phyloP scores from a whole-genome alignment of 2,888 invertebrate genomes.

The Fragum whitleyi region DNA sequence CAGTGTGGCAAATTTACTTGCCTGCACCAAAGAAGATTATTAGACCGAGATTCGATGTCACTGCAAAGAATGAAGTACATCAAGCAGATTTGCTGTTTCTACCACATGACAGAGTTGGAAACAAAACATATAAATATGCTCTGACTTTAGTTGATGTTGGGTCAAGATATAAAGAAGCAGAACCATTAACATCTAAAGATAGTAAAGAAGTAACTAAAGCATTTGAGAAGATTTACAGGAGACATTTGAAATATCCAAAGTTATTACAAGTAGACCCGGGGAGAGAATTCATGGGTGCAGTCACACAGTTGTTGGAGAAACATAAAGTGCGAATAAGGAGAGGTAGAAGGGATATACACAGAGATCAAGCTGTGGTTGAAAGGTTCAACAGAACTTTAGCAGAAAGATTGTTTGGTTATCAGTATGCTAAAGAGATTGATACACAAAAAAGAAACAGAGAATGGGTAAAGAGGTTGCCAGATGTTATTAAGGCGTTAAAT shows the following conservation, averaged over 20 bases:
- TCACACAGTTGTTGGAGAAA: constrained; percentile 50
- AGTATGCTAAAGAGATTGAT: constrained; percentile 54
- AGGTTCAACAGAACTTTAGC: constrained; percentile 59
- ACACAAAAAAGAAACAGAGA: constrained; percentile 48
- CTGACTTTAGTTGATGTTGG: constrained; percentile 62
- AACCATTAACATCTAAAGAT: constrained; percentile 58
- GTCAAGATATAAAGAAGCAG: constrained; percentile 60
- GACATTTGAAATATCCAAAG: constrained; percentile 49
- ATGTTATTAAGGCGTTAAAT: constrained; percentile 52
- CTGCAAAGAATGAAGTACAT: constrained; percentile 21
- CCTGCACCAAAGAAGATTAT: constrained; percentile 56
- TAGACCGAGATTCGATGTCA: constrained; percentile 56
- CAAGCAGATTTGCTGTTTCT: constrained; percentile 15
- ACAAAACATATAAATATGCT: constrained; percentile 62
- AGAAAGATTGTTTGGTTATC: constrained; percentile 58
- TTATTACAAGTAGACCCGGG: constrained; percentile 61
- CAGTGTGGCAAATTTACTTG: constrained; percentile 52
- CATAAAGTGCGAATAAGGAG: constrained; percentile 51
- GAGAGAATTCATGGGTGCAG: constrained; percentile 53
- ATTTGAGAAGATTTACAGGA: constrained; percentile 52
- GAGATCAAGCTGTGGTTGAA: constrained; percentile 58
- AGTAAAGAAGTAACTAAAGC: constrained; percentile 57
- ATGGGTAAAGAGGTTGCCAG: constrained; percentile 57
- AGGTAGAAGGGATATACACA: constrained; percentile 49
- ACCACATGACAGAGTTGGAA: constrained; percentile 41